A percentile compares a stretch with the other conserved stretches of the same genome.
Conservation (phyloP, 1,140 invertebrate species). For the Bombus superbus region DNA sequence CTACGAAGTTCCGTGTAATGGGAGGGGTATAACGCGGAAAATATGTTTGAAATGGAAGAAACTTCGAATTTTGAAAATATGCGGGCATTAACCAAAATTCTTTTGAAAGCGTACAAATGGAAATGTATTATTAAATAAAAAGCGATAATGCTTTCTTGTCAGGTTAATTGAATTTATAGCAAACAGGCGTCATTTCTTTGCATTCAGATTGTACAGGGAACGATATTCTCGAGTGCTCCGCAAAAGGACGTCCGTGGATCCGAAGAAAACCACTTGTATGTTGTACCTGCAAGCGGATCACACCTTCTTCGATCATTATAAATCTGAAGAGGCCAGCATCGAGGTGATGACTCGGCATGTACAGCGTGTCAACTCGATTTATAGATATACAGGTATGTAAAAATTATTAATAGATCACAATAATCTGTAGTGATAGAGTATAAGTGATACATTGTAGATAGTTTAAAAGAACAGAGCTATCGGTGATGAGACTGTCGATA, state of each 20-base stretch:
- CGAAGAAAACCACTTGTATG: slow-evolving; percentile 92
- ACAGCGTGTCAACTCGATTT: slow-evolving; percentile 96
- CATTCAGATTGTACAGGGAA: slow-evolving; percentile 73
- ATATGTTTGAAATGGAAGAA: neutral
- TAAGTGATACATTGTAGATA: no score
- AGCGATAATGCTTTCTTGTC: neutral
- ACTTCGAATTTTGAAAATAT: no score
- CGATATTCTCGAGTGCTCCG: slow-evolving; percentile 84
- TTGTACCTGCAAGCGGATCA: slow-evolving; percentile 97
- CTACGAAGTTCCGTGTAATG: neutral
- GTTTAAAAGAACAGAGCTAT: no score
- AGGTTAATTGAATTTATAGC: neutral
- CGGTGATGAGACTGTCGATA: no score
- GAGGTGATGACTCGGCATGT: slow-evolving; percentile 97
- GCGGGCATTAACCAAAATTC: no score
- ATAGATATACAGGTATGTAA: slow-evolving; percentile 90
- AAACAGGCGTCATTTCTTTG: neutral
- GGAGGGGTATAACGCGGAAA: neutral
- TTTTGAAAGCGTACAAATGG: no score
- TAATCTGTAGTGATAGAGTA: neutral
- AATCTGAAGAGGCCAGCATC: slow-evolving; percentile 95
- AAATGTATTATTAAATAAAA: neutral
- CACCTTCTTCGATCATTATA: slow-evolving; percentile 95
- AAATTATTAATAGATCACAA: neutral
- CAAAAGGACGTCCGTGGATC: slow-evolving; percentile 89